These are phyloP conservation scores for Poecilia velifera DNA, from an alignment of 2,797 vertebrate species.

Conservation along the genomic window DNA sequence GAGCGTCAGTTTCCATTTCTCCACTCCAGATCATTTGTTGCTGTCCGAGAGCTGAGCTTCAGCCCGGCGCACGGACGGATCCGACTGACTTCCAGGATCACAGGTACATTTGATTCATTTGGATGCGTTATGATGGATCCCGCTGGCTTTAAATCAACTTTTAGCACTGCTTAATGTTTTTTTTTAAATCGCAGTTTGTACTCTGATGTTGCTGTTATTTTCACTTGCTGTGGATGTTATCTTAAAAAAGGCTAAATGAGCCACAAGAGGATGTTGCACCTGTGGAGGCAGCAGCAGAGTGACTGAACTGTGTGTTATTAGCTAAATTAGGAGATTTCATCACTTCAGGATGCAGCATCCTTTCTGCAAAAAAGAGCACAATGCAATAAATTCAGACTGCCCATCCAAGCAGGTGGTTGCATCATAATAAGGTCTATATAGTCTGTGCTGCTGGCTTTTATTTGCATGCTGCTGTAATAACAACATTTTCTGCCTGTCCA, in stretches of 20 bases:
- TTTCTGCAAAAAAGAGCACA: constrained; percentile 21
- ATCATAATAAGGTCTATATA: background rate
- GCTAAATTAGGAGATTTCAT: background rate
- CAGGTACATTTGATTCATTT: constrained; percentile 64
- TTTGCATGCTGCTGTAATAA: background rate
- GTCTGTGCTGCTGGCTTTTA: constrained; percentile 1
- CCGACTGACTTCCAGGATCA: constrained; percentile 44
- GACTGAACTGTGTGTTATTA: constrained; percentile 16
- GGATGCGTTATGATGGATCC: constrained; percentile 14
- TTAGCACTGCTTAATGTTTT: constrained; percentile 15
- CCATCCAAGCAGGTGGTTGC: constrained; percentile 11
- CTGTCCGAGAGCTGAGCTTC: constrained; percentile 44
- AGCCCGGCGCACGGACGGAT: constrained; percentile 46
- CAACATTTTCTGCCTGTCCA: constrained; percentile 2
- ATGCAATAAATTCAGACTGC: constrained; percentile 15
- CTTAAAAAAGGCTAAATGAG: background rate
- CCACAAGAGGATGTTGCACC: constrained; percentile 39
- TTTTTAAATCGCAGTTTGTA: constrained; percentile 1
- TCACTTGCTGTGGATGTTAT: background rate
- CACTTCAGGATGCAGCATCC: constrained; percentile 43
- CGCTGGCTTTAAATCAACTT: constrained; percentile 30
- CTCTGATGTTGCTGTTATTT: background rate
- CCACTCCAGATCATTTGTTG: constrained; percentile 64
- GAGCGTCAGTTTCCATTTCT: constrained; percentile 54
- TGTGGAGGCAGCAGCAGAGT: constrained; percentile 45